phyloP scores from a whole-genome alignment of 1,140 invertebrate species.

The Drosophila rufa region DNA sequence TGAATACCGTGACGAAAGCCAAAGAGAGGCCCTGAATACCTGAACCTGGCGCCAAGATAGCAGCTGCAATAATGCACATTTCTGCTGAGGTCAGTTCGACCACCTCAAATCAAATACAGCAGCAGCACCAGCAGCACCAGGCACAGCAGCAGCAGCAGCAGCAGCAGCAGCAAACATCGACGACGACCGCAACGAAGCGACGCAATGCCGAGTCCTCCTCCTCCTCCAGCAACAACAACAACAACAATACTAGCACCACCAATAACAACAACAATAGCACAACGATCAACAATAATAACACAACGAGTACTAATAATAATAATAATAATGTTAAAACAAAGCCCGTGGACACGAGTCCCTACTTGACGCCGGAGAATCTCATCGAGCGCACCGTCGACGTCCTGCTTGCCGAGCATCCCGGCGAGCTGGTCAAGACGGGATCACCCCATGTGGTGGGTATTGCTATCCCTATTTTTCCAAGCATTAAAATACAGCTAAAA shows the following conservation, averaged over 20 bases:
- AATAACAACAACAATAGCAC: slow-evolving; percentile 35
- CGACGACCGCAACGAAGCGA: slow-evolving; percentile 72
- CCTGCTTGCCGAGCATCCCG: slow-evolving; percentile 94
- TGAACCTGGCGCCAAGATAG: slow-evolving; percentile 33
- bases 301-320: slow-evolving; percentile 59
- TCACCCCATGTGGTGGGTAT: slow-evolving; percentile 92
- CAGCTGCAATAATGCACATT: slow-evolving; percentile 87
- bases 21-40: slow-evolving; percentile 40
- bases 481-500: neutral
- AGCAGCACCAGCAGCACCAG: slow-evolving; percentile 83
- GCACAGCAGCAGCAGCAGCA: slow-evolving; percentile 53
- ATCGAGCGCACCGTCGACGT: slow-evolving; percentile 94
- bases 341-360: slow-evolving; percentile 85
- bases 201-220: slow-evolving; percentile 58
- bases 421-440: slow-evolving; percentile 96
- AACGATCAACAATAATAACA: slow-evolving; percentile 63
- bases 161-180: slow-evolving; percentile 51
- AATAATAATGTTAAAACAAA: slow-evolving; percentile 67
- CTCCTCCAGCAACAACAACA: neutral
- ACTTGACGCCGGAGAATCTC: slow-evolving; percentile 91
- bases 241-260: slow-evolving; percentile 26
- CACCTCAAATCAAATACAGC: slow-evolving; percentile 84
- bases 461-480: too few relatives aligned
- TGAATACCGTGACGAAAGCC: slow-evolving; percentile 27
- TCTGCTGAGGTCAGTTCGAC: slow-evolving; percentile 90